Evolutionary conservation across 2,113 vertebrate genomes (phyloP), one percentile per base, ranked within the genome.

Genomic region (Brachyhypopomus occidentalis): DNA sequence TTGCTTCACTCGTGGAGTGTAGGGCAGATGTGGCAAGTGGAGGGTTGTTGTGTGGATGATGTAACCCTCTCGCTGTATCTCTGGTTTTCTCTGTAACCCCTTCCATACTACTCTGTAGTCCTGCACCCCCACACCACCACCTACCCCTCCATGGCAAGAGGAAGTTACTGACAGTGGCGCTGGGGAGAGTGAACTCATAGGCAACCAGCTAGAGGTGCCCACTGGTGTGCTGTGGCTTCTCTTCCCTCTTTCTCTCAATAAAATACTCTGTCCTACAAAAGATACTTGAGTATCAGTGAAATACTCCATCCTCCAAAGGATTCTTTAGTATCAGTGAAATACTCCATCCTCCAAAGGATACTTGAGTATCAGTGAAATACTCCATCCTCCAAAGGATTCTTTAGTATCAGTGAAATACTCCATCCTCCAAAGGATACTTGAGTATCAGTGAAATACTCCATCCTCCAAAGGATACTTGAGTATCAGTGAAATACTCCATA

Each of bases 201-300:
- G 52, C 30, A 63, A 70, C 72, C 30, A 16, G 8, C 22, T 69
- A 45, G 72, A 81, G 72, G 79, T 81, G 72, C 74, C 23, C 23
- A 22, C 8, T 23, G 22, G 72, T 75, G 79, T 81, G 79, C 79
- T 19, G 63, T 81, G 79, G 63, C 64, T 59, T 81, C 62, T 69
- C n/a, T n/a, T 62, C 14, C 3, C 17, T 74, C 9, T 63, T 11
- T 67, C 16, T 67, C 20, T 25, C 6, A 48, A 27, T 20, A 76
- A 64, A 20, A 30, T n/a, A n/a, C n/a, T n/a, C n/a, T n/a, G n/a
- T n/a, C n/a, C n/a, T n/a, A n/a, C n/a, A 30, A 30, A 30, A 2
- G 30, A 30, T 30, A 30, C 30, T 30, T 30, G n/a, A 64, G 62
- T 27, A 25, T 25, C 17, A 34, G 17, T 41, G 11, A 70, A 67